Evolutionary conservation across 2,797 vertebrate genomes (phyloP), one percentile per base, ranked within the genome.

Genomic region (Amblyopsis hoosieri): DNA sequence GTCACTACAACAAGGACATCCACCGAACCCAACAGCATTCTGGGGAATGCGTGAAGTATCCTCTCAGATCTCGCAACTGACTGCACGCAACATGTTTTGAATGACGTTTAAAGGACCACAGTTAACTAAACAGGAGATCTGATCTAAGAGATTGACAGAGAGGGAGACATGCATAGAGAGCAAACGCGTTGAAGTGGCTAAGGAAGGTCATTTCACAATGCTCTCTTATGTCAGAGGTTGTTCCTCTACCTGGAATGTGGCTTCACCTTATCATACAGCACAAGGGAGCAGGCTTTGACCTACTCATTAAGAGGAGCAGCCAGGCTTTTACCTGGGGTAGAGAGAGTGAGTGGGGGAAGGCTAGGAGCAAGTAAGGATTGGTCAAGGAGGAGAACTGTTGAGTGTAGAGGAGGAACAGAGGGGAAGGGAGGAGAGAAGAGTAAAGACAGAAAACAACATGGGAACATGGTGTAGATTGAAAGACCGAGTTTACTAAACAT

Each of bases 361-460:
- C 3, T 13, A 8, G 64, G 55, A 45, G 12, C 45, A 23, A 66
- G 42, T 23, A 45, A 66, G 50, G 61, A 56, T 45, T 49, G 66
- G 37, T 13, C 23, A 19, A 17, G 57, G 47, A 45, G 37, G 49
- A 48, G 57, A 49, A 14, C 23, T 33, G 48, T 45, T 23, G 45
- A 19, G 42, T 48, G 46, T 37, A 9, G 61, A 58, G 15, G 45
- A 42, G 14, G 13, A 51, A 42, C 19, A 9, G 33, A 61, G 23
- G 19, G 12, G 12, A 15, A 9, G 17, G 19, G 13, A 45, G 49
- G 54, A 42, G 47, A n/a, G 54, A 8, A 15, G 8, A 45, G 48
- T 48, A 4, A 45, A 9, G 48, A 8, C 49, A 51, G n/a, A 14
- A n/a, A 13, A 49, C 47, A 13, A 3, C 47, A 49, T 8, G 47